Evolutionary conservation across 2,888 invertebrate genomes (phyloP), one percentile per base, ranked within the genome.

Genomic region (Nephrotoma guestfalica): DNA sequence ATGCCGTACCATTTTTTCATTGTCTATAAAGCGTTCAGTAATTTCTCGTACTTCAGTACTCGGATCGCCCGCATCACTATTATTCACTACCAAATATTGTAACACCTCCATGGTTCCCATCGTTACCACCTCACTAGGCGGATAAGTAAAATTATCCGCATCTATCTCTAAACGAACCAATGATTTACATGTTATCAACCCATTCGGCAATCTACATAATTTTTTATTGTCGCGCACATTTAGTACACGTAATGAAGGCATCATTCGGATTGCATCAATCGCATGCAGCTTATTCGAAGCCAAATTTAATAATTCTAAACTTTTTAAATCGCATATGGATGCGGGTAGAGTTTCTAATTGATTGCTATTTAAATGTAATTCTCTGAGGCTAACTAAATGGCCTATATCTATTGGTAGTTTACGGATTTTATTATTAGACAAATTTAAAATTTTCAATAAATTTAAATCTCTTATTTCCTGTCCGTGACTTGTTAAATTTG

Each of bases 331-430:
- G 88, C 94, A 93, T 89, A 97, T 93, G 88, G 93, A 93, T 87
- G 94, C 93, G 88, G 97, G 96, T 90, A 97, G 91, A 89, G 92
- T 91, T 90, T 93, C 94, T 87, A 97, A 90, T 88, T 93, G 92
- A 93, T 97, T 97, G 89, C 94, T 93, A 90, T 95, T 95, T 88
- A 96, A 89, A 92, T 96, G 94, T 87, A 97, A 91, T 90, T 96
- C 96, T 92, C 94, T 93, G 88, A 97, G 92, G 89, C 94, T 95
- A 88, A 92, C 92, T 88, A 97, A 92, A 90, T 92, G 93, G 90
- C 92, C 92, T 89, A 96, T 94, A 88, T 94, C 94, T 88, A 93
- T 92, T 87, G 96, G 94, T 90, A 96, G 91, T 89, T 91, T 91
- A 87, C 91, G 91, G 90, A 96, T 94, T 89, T 92, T 93, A 92